Conservation (phyloP, 2,797 vertebrate species). For the Hydrophis major region DNA sequence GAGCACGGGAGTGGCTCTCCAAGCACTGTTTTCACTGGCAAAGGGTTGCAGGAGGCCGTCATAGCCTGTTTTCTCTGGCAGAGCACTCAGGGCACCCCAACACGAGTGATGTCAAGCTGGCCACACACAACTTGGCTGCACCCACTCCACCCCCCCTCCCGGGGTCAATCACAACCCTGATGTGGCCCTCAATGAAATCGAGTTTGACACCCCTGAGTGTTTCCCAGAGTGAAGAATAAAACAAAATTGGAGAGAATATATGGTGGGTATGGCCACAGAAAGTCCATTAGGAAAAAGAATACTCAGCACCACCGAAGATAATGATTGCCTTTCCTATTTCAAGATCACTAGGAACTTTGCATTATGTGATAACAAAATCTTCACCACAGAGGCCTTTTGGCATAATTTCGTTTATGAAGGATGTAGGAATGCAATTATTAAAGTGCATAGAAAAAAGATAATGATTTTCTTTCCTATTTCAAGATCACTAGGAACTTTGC, state of each 20-base stretch:
- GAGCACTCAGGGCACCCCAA: no score
- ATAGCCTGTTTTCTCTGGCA: no score
- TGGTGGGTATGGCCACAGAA: not conserved
- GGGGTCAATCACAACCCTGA: no score
- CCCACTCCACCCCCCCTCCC: no score
- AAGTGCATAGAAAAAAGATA: not conserved
- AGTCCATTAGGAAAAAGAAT: not conserved
- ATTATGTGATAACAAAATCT: not conserved
- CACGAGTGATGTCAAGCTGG: no score
- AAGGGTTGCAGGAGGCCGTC: no score
- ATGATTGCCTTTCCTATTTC: not conserved
- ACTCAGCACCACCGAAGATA: not conserved
- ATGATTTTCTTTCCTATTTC: not conserved
- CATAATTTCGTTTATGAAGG: not conserved
- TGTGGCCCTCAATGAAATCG: no score
- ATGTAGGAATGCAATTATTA: not conserved
- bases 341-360: not conserved
- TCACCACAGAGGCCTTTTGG: not conserved
- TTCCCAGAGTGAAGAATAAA: not conserved
- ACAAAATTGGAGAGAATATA: not conserved
- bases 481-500: not conserved
- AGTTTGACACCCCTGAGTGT: not conserved
- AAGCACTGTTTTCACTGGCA: no score
- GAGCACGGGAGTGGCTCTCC: no score
- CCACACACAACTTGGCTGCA: no score